These are phyloP conservation scores for Allolobophora icterica DNA, from an alignment of 2,888 invertebrate genomes.

Conservation along the genomic window DNA sequence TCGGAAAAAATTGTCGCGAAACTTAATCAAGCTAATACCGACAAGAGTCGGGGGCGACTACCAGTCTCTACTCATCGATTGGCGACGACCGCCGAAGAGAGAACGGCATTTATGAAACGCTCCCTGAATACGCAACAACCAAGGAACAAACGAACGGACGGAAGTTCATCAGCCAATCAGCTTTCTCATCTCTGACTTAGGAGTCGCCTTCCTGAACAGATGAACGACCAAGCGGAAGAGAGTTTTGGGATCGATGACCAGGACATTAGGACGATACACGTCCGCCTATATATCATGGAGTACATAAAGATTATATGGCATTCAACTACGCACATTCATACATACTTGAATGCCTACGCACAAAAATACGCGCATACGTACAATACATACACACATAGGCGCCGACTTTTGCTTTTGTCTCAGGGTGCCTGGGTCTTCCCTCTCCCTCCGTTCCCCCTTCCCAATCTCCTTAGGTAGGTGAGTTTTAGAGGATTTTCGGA, in stretches of 20 bases:
- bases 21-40: slow-evolving; percentile 27
- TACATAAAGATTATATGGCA: not conserved
- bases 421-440: no score
- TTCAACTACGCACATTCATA: not conserved
- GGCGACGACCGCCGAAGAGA: not conserved
- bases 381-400: not conserved
- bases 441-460: no score
- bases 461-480: no score
- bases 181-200: not conserved
- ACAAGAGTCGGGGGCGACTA: not conserved
- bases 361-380: not conserved
- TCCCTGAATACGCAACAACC: not conserved
- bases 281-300: not conserved
- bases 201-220: not conserved
- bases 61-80: not conserved
- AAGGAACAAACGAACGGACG: not conserved
- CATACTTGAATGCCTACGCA: no score
- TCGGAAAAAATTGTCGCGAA: slow-evolving; percentile 19
- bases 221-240: slow-evolving; percentile 7
- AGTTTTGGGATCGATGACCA: not conserved
- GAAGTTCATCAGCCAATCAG: not conserved
- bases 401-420: no score
- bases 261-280: not conserved
- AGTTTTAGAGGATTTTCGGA: no score
- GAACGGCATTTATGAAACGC: slow-evolving; percentile 8